A percentile compares a stretch with the other conserved stretches of the same genome.
Evolutionary conservation across 2,797 vertebrate genomes (phyloP).

Genomic region (Helicolenus hilgendorfi): DNA sequence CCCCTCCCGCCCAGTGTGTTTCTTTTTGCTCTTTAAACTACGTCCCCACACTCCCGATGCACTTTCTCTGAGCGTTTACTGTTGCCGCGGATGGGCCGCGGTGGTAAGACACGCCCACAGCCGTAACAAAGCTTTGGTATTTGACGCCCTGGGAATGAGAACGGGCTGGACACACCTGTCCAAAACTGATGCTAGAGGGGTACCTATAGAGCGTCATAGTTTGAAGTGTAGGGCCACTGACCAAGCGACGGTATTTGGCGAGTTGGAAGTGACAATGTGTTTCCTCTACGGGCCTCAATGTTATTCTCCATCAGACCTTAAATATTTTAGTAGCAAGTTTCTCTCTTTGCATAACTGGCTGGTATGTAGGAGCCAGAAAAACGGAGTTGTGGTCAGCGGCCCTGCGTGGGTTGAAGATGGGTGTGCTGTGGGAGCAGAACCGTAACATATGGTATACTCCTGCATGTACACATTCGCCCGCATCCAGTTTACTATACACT

Average conservation of each 20-base stretch:
- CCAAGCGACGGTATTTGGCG: no score
- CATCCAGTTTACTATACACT: not conserved
- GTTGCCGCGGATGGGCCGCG: no score
- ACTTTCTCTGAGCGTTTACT: no score
- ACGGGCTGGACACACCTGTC: no score
- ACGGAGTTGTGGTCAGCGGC: not conserved
- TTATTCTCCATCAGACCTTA: not conserved
- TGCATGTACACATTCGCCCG: not conserved
- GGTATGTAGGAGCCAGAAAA: not conserved
- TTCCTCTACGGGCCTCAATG: not conserved
- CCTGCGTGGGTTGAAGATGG: not conserved
- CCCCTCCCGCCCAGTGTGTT: fast-evolving
- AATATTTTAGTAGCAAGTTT: not conserved
- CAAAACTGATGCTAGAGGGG: no score
- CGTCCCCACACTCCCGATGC: fast-evolving
- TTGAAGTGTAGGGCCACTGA: no score
- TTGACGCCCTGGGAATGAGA: no score
- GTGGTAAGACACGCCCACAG: no score
- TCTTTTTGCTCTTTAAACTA: no score
- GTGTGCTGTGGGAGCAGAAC: not conserved
- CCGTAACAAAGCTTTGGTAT: no score
- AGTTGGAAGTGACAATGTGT: no score
- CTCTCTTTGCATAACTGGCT: not conserved
- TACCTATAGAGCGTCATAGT: no score
- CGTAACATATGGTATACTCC: not conserved